Percentiles rank a stretch among this genome's conserved stretches.
Evolutionary conservation across 2,113 vertebrate genomes (phyloP).

Genomic region (Pundamilia nyererei): DNA sequence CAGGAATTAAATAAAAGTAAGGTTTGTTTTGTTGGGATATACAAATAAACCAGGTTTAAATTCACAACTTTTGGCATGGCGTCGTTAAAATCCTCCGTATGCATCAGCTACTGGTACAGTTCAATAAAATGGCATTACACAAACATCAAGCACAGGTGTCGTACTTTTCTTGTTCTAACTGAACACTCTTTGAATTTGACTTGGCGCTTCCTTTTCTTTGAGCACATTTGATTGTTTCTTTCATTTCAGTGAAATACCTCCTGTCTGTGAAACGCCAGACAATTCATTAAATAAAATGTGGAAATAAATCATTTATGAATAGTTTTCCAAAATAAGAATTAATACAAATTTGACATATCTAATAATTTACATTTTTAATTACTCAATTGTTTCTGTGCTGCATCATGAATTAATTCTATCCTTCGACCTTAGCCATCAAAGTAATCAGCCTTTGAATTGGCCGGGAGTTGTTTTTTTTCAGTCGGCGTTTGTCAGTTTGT

Average conservation of each 20-base stretch:
- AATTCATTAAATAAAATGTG: neutral
- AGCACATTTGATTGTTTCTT: neutral
- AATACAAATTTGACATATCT: neutral
- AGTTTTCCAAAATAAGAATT: neutral
- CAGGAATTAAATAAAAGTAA: neutral
- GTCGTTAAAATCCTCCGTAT: neutral
- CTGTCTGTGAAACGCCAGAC: neutral
- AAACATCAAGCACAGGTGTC: neutral
- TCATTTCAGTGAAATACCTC: neutral
- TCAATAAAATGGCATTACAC: neutral
- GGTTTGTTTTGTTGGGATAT: neutral
- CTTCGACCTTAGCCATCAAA: neutral
- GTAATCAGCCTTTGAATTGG: neutral
- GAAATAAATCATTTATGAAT: neutral
- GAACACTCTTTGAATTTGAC: neutral
- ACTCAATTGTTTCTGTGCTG: neutral
- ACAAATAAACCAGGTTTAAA: neutral
- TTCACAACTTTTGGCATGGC: neutral
- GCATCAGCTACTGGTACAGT: neutral
- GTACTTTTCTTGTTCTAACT: neutral
- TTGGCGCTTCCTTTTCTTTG: neutral
- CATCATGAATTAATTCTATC: neutral
- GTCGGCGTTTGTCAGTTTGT: neutral
- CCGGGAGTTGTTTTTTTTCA: neutral
- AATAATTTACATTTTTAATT: neutral